These are phyloP conservation scores for Drosophila sordidula DNA, from an alignment of 2,888 invertebrate species.

Conservation along the genomic window DNA sequence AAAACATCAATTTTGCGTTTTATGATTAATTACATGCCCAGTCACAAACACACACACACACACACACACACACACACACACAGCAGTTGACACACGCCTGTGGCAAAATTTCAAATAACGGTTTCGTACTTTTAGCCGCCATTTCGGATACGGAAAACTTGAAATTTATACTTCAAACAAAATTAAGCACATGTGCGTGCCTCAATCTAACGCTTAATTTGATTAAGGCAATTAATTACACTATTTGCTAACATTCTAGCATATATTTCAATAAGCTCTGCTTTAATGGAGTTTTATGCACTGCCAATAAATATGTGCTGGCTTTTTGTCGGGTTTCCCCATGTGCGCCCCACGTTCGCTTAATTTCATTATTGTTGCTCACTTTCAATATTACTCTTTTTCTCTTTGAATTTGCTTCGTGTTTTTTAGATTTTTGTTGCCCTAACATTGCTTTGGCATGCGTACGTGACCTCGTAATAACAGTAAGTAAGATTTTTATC, in stretches of 20 bases:
- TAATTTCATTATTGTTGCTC: slow-evolving; percentile 77
- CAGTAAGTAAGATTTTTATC: slow-evolving; percentile 77
- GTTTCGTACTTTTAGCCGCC: slow-evolving; percentile 20
- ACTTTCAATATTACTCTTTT: slow-evolving; percentile 17
- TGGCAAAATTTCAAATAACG: slow-evolving; percentile 25
- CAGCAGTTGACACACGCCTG: slow-evolving; percentile 14
- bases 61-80: slow-evolving; percentile 1
- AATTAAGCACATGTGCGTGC: not conserved
- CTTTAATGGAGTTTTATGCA: slow-evolving; percentile 58
- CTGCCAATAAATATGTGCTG: slow-evolving; percentile 75
- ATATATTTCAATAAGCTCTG: slow-evolving; percentile 31
- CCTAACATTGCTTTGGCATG: slow-evolving; percentile 30
- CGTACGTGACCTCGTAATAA: slow-evolving; percentile 80
- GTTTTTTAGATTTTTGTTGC: not conserved
- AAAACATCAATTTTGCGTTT: slow-evolving; percentile 37
- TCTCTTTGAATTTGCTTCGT: not conserved
- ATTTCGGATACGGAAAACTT: slow-evolving; percentile 1
- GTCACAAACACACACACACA: not conserved
- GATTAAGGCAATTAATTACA: slow-evolving; percentile 25
- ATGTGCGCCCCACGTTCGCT: slow-evolving; percentile 68
- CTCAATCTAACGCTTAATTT: slow-evolving; percentile 8
- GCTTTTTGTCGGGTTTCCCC: slow-evolving; percentile 27
- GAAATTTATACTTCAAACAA: not conserved
- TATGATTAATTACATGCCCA: slow-evolving; percentile 61
- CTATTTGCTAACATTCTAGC: slow-evolving; percentile 1